Conservation (phyloP, 2,888 invertebrate genomes). For the Cantharis rustica region DNA sequence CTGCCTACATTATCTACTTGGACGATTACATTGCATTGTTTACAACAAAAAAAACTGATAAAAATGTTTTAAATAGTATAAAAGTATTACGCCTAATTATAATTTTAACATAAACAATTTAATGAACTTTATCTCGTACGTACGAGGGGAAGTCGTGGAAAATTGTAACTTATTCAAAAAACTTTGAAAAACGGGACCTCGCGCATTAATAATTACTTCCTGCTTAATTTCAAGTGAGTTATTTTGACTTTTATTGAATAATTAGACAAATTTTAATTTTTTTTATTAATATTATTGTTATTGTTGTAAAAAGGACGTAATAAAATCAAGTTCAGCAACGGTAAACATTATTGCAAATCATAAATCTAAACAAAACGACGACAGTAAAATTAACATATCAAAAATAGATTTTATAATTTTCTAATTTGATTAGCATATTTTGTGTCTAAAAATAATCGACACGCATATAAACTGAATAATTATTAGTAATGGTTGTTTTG, state of each 20-base stretch:
- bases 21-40: neutral
- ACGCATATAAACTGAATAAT: neutral
- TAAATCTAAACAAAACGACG: neutral
- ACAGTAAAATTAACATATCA: neutral
- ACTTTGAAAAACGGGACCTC: neutral
- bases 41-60: neutral
- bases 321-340: neutral
- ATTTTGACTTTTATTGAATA: neutral
- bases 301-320: neutral
- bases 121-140: neutral
- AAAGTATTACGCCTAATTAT: neutral
- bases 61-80: neutral
- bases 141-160: neutral
- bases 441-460: neutral
- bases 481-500: neutral
- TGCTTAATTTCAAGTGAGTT: neutral
- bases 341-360: neutral
- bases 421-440: neutral
- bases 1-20: neutral
- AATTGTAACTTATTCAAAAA: neutral
- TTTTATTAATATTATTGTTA: neutral
- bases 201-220: neutral
- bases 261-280: neutral
- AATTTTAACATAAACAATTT: neutral
- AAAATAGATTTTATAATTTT: neutral